A percentile compares a stretch with the other conserved stretches of the same genome.
These are phyloP conservation scores for Xanthia icteritia DNA, from an alignment of 2,888 invertebrate genomes.

Conservation along the genomic window DNA sequence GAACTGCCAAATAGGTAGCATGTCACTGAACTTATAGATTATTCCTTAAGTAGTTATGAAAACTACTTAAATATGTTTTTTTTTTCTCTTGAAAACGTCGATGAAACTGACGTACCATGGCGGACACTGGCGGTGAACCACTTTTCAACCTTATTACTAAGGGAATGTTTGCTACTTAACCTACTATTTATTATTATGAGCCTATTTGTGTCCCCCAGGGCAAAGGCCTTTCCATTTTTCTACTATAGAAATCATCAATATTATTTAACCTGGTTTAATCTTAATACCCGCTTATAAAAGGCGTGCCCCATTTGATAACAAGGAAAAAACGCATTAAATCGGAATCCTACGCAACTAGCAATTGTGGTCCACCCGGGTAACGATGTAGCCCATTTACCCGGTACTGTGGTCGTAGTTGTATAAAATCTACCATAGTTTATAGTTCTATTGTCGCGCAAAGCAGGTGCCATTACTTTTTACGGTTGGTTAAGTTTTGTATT, in stretches of 20 bases:
- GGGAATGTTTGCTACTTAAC: too few species aligned
- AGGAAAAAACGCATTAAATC: slow-evolving; percentile 36
- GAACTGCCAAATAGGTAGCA: slow-evolving; percentile 5
- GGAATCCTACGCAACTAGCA: slow-evolving; percentile 19
- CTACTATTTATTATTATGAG: too few species aligned
- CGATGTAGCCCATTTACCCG: slow-evolving; percentile 27
- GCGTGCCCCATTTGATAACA: slow-evolving; percentile 3
- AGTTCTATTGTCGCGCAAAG: slow-evolving; percentile 45
- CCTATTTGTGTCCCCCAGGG: too few species aligned
- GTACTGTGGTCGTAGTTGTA: slow-evolving; percentile 22
- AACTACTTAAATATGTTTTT: background rate
- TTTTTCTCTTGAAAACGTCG: background rate
- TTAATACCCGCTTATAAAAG: background rate
- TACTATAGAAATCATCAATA: background rate
- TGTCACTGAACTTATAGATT: slow-evolving; percentile 1
- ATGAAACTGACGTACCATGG: background rate
- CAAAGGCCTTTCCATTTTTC: too few species aligned
- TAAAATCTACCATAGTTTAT: slow-evolving; percentile 35
- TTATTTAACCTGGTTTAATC: background rate
- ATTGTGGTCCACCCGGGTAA: slow-evolving; percentile 16
- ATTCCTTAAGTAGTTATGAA: background rate
- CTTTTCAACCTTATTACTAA: too few species aligned
- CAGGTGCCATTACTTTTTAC: slow-evolving; percentile 52
- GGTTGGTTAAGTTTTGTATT: slow-evolving; percentile 32
- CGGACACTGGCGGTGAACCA: too few species aligned